Evolutionary conservation across 2,113 vertebrate species (phyloP), one percentile per base, ranked within the genome.

Genomic region (Psephotus haematonotus): DNA sequence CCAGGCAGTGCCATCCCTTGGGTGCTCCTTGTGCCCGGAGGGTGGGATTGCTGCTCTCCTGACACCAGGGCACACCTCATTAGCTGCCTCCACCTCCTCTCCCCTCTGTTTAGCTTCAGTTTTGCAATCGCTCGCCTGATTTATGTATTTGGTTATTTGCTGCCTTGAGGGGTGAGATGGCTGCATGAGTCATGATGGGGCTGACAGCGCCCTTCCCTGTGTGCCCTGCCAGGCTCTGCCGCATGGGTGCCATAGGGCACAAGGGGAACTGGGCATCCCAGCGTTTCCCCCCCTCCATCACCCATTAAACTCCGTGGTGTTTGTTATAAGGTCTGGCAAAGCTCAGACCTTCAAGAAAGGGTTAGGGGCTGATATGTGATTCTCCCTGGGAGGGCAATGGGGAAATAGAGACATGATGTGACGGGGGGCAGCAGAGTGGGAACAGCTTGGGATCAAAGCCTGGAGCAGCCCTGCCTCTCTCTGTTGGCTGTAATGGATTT

Each of bases 181-280:
- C 50, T 49, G 62, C 4, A 2, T 78, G 94, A 96, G 80, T 88
- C 72, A 37, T 64, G 71, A 93, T 88, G 78, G 76, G 72, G 39
- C 46, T 92, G 93, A 94, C 92, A 95, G 71, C 57, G 95, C 82
- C 35, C 59, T 82, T 96, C 79, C 37, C 59, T 80, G 50, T 2
- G 0, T 12, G 18, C 71, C 47, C 68, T 3, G 65, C 78, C 67
- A 39, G 82, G 60, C 44, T 67, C n/a, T 63, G 3, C 68, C 3
- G 1, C 7, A 2, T 2, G 4, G 25, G 62, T 95, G 77, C 69
- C 4, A 6, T 6, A 22, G 20, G 22, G 19, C 18, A 25, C 0
- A 0, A 46, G 7, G 15, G 27, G 19, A 13, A 55, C 39, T 4
- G 7, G 50, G 7, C 16, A 53, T n/a, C 3, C 3, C 43, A 81